Base-by-base conservation (phyloP, 2,888 invertebrate genomes). In the Leptogaster cylindrica region DNA sequence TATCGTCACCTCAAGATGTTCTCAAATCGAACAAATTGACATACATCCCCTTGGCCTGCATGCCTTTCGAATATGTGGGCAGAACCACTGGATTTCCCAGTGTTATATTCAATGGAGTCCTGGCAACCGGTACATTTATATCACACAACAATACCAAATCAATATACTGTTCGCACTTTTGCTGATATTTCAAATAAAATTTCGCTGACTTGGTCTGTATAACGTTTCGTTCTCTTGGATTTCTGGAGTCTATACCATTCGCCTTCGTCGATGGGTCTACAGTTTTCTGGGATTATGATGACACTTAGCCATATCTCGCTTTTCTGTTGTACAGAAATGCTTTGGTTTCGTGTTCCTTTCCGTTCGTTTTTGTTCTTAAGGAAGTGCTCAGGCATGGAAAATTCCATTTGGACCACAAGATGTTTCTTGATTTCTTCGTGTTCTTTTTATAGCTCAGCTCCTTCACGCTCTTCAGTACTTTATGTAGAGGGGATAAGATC, bases 151-250 rank as follows among this genome's bases (percentile, higher is more conserved):
- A 64, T 33, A 64, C 41, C 33, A 31, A 64, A 64, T 64, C 46
- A 64, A 64, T 48, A 64, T 50, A 64, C 31, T 41, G n/a, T 39
- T 68, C 68, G 55, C 69, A 71, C 71, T 72, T 72, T 70, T 73
- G 72, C 73, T 73, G 73, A 73, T 73, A 73, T 71, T 71, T 73
- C 72, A 73, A 73, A 73, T 73, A 73, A 72, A 73, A 66, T 73
- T 73, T 73, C 71, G 73, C 73, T 73, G 73, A 73, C 73, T 68
- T 69, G 27, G 28, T 23, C 33, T 16, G 18, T 10, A 16, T 36
- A 20, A 55, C 33, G 18, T 63, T n/a, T 20, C 33, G 14, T 33
- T 12, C 33, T 64, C 48, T 48, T 46, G 18, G 31, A 48, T 64
- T 48, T 28, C n/a, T 28, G 64, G 8, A 48, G 46, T 64, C 48